Conservation (phyloP, 2,113 vertebrate species). For the Trachemys scripta region DNA sequence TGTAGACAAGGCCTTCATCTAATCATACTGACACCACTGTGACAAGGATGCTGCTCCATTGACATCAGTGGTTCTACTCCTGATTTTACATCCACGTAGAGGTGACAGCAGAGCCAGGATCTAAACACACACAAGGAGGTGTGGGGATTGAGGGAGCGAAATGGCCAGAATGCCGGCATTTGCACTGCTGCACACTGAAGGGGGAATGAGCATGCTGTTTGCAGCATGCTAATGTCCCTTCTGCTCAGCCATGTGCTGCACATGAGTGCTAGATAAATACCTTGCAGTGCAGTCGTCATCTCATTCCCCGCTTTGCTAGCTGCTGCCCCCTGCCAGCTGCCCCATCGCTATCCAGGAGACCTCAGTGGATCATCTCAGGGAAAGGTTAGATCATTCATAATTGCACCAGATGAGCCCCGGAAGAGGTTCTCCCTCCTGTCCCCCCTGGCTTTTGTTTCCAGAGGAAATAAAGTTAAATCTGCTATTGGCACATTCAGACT, state of each 20-base stretch:
- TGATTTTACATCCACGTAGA: accelerated
- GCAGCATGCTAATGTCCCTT: slow-evolving; percentile 14
- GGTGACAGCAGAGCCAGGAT: not conserved
- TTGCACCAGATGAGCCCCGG: not conserved
- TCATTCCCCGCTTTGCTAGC: not conserved
- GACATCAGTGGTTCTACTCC: accelerated
- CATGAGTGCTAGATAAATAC: not conserved
- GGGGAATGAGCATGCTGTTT: slow-evolving; percentile 2
- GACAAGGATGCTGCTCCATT: accelerated
- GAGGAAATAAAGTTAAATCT: not conserved
- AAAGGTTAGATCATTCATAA: slow-evolving; percentile 31
- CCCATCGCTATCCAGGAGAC: slow-evolving; percentile 21
- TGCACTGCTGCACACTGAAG: slow-evolving; percentile 46
- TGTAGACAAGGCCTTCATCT: not conserved
- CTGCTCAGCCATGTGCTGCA: slow-evolving; percentile 17
- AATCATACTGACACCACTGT: accelerated
- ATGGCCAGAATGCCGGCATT: not conserved
- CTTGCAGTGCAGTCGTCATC: not conserved
- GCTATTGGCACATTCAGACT: accelerated
- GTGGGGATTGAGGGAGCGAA: not conserved
- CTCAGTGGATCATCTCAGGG: not conserved
- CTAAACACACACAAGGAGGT: not conserved
- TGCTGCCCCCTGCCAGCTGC: not conserved
- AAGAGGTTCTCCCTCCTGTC: not conserved
- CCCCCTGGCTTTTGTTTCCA: not conserved